Conservation (phyloP, 2,888 invertebrate species). For the Halictus quadricinctus region DNA sequence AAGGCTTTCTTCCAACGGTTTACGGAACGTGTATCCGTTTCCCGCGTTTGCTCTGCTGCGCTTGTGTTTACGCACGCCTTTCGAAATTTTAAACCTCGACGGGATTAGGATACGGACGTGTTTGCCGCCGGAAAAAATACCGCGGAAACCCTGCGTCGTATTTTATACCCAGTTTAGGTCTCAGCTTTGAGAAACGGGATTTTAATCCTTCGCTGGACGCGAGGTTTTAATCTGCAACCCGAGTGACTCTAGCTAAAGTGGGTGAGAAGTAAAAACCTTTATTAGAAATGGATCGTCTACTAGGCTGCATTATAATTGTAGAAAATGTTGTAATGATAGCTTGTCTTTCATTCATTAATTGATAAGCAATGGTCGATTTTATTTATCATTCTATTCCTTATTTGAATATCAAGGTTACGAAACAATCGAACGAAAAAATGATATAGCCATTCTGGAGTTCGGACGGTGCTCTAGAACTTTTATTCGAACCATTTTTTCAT, state of each 20-base stretch:
- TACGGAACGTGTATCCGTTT: not conserved
- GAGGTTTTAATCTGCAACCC: not conserved
- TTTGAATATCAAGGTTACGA: not conserved
- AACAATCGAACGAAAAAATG: not conserved
- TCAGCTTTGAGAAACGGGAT: not conserved
- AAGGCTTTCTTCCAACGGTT: not conserved
- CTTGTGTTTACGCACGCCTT: slow-evolving; percentile 5
- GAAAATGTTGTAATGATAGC: not conserved
- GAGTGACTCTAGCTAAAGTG: not conserved
- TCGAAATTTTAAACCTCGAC: slow-evolving; percentile 20
- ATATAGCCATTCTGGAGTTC: not conserved
- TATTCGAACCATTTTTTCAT: not conserved
- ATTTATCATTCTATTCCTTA: not conserved
- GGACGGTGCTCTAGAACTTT: not conserved
- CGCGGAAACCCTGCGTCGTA: not conserved
- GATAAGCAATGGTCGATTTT: too few species aligned
- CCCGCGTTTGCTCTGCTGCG: slow-evolving; percentile 1
- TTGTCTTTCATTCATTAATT: too few species aligned
- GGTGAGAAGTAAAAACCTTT: not conserved
- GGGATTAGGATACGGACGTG: slow-evolving; percentile 18
- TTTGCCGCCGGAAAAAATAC: slow-evolving; percentile 13
- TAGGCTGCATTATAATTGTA: not conserved
- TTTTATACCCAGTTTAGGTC: slow-evolving; percentile 1
- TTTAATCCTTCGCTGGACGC: not conserved
- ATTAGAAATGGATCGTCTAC: not conserved